Base-by-base conservation (phyloP, 2,797 vertebrate species). In the Schizopygopsis malacanthus region DNA sequence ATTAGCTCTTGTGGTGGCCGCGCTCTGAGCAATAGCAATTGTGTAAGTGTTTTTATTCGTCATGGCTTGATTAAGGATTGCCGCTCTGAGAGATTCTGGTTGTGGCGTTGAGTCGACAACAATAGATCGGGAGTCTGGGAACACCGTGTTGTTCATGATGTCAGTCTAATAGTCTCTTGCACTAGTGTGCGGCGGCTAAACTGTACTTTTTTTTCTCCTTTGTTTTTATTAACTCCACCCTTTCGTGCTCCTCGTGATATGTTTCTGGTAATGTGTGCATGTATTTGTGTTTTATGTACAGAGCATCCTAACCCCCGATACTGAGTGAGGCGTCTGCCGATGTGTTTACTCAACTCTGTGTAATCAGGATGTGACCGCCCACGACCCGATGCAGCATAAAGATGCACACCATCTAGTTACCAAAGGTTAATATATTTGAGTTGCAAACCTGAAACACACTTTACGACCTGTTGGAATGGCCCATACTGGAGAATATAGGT, bases 361-460 rank as follows among this genome's bases (percentile, higher is more conserved):
- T 87, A 85, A 88, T 80, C 84, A 83, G 87, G 85, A 80, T 71
- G 59, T 75, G 54, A 77, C 63, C 79, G 59, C 59, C 81, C 76
- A 86, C 80, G 82, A 86, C 28, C 12, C 11, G 16, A n/a, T 50
- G 33, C 28, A 65, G 52, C 13, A 22, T 41, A 6, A 83, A 59
- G 73, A 25, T 13, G 20, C 71, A 63, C 75, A 85, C 85, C 71
- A 90, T 83, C 86, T 6, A 63, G 33, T 63, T 86, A 75, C 79
- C 81, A 85, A 88, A 39, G 56, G 45, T 72, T 89, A 90, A 88
- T 90, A 72, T 82, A 82, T 87, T 85, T 85, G 75, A 85, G 39
- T 22, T 80, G 41, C 67, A 18, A 43, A 52, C 39, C 43, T 70
- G 76, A 61, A 85, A 85, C 39, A 20, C 75, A 71, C 83, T 79